Evolutionary conservation across 2,888 invertebrate genomes (phyloP).

Genomic region (Tricholauxania praeusta): DNA sequence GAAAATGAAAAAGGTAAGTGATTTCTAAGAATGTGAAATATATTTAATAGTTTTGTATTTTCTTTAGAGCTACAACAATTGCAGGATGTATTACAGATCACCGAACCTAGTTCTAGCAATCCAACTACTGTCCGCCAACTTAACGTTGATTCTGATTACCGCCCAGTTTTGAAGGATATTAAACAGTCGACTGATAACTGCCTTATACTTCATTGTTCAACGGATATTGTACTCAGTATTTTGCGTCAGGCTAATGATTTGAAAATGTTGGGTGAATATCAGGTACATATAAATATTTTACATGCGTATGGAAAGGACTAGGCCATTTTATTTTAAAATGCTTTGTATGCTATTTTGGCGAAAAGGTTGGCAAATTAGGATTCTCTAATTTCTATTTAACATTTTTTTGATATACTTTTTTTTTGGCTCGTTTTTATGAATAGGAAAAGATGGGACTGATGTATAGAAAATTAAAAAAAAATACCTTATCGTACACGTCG

Average conservation of each 20-base stretch:
- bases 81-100: constrained; percentile 83
- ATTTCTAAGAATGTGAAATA: background rate
- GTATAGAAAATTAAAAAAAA: too few relatives aligned
- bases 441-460: too few relatives aligned
- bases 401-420: too few relatives aligned
- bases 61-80: constrained; percentile 76
- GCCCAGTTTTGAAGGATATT: constrained; percentile 81
- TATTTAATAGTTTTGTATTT: background rate
- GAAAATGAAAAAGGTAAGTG: constrained; percentile 81
- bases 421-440: too few relatives aligned
- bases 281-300: constrained; percentile 69
- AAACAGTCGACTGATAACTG: constrained; percentile 77
- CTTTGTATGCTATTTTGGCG: background rate
- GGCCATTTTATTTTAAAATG: background rate
- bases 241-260: constrained; percentile 83
- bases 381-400: too few relatives aligned
- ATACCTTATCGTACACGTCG: too few relatives aligned
- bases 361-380: too few relatives aligned
- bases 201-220: constrained; percentile 81
- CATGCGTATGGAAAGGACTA: background rate
- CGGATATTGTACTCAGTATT: constrained; percentile 75
- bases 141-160: constrained; percentile 68
- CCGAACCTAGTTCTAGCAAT: constrained; percentile 75
- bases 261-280: constrained; percentile 85
- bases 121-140: constrained; percentile 77